Evolutionary conservation across 2,113 vertebrate genomes (phyloP), one percentile per base, ranked within the genome.

Genomic region (Lepidothrix coronata): DNA sequence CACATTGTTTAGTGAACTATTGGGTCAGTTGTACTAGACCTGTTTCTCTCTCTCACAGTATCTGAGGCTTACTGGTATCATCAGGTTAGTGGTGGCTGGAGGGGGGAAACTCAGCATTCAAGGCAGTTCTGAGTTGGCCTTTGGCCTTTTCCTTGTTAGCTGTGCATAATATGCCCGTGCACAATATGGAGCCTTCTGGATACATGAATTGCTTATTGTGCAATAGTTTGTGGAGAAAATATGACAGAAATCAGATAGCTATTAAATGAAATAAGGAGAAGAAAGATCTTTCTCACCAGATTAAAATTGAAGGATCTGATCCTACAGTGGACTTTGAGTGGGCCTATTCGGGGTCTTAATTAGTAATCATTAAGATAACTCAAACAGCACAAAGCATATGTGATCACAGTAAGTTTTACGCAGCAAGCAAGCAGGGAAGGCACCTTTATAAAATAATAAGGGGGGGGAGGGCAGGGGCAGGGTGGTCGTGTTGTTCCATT

Each of bases 41-140:
- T 46, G 17, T 88, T 95, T 58, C 41, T 89, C 24, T 55, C 28
- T 68, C 21, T 68, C 54, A 33, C 3, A 3, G 37, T 85, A 23
- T 35, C 41, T 46, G 63, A 76, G 51, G 39, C 41, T 88, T 85
- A 51, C 31, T 57, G 71, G 62, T 91, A 59, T 58, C 59, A 39
- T 94, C 71, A 74, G 63, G 67, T 78, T 93, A 91, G 75, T 17
- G 8, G 49, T 91, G 89, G 58, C 66, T 62, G 21, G 39, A 83
- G 52, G 46, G 63, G 35, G 33, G 12, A 67, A 93, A n/a, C 7
- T 57, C 33, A 18, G 35, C 55, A 41, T 88, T 74, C 0, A 0
- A 91, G 85, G 82, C 93, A 92, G 55, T 74, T 95, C 72, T 80
- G 51, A 73, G 76, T 18, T 70, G 90, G 55, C 72, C 88, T 94